These are phyloP conservation scores for Lerema accius DNA, from an alignment of 1,140 invertebrate genomes.

Conservation along the genomic window DNA sequence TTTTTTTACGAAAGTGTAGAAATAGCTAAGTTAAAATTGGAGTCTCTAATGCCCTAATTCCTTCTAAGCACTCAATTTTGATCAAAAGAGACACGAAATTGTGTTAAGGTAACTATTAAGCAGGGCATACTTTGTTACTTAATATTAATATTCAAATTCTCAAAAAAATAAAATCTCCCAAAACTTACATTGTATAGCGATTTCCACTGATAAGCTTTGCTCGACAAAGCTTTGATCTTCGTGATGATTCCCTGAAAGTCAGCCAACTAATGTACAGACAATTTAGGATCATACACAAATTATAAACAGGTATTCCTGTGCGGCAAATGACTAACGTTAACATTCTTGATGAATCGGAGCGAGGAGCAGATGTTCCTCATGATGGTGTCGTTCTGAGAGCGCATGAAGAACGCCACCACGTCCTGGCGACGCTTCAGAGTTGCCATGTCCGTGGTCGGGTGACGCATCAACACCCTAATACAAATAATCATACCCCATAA, in stretches of 20 bases:
- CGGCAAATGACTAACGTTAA: conserved; percentile 68
- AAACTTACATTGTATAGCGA: conserved; percentile 84
- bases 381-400: conserved; percentile 59
- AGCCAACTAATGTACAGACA: no score
- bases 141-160: conserved; percentile 2
- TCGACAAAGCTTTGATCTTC: conserved; percentile 85
- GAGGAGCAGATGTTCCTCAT: conserved; percentile 69
- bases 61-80: no score
- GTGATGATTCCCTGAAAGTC: conserved; percentile 80
- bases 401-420: conserved; percentile 64
- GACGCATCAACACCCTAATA: conserved; percentile 57
- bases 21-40: no score
- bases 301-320: no score
- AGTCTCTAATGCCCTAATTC: no score
- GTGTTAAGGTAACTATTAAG: no score
- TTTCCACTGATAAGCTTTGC: conserved; percentile 86
- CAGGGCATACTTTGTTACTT: no score
- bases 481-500: no score
- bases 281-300: no score
- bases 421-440: conserved; percentile 58
- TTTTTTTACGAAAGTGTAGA: no score
- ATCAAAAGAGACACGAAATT: no score
- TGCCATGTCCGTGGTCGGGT: conserved; percentile 58
- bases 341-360: conserved; percentile 67
- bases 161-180: conserved; percentile 5